phyloP scores from a whole-genome alignment of 2,888 invertebrate species.

The Eustalomyia histrio region DNA sequence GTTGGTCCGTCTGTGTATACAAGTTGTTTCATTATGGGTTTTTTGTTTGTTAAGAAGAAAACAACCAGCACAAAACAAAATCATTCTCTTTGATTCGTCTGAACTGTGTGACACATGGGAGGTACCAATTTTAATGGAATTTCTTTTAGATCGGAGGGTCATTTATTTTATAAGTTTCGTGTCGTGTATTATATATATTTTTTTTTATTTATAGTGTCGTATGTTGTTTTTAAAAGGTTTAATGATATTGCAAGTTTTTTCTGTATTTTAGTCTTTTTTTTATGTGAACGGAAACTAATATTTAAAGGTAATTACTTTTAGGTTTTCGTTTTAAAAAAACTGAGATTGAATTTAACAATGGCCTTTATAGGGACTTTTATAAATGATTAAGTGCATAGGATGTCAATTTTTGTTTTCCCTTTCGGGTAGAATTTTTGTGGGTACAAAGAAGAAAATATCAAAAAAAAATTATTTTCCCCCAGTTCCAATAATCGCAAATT shows the following conservation, averaged over 20 bases:
- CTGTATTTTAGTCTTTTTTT: conserved; percentile 24
- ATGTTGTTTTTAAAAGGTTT: conserved; percentile 62
- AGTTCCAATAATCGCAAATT: too few species aligned
- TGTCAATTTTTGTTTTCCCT: too few species aligned
- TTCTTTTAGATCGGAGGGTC: conserved; percentile 66
- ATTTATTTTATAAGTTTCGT: conserved; percentile 57
- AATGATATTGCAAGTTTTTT: conserved; percentile 61
- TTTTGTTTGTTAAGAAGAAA: conserved; percentile 36
- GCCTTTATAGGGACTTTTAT: neutral
- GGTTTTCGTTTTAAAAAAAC: neutral
- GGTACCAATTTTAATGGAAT: conserved; percentile 71
- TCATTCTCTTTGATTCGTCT: conserved; percentile 65
- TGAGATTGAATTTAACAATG: neutral
- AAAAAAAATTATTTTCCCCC: too few species aligned
- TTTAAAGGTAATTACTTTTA: conserved; percentile 59
- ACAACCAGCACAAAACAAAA: conserved; percentile 12
- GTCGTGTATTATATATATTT: conserved; percentile 22
- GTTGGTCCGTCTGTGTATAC: neutral
- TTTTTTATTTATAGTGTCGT: conserved; percentile 51
- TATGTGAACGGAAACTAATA: conserved; percentile 63
- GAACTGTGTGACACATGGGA: conserved; percentile 70
- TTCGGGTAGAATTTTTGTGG: too few species aligned
- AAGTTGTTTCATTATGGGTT: conserved; percentile 29
- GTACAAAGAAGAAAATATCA: too few species aligned
- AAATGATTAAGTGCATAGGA: too few species aligned